Percentiles rank a stretch among this genome's conserved stretches.
phyloP scores from a whole-genome alignment of 2,888 invertebrate genomes.

The Ischnura elegans region DNA sequence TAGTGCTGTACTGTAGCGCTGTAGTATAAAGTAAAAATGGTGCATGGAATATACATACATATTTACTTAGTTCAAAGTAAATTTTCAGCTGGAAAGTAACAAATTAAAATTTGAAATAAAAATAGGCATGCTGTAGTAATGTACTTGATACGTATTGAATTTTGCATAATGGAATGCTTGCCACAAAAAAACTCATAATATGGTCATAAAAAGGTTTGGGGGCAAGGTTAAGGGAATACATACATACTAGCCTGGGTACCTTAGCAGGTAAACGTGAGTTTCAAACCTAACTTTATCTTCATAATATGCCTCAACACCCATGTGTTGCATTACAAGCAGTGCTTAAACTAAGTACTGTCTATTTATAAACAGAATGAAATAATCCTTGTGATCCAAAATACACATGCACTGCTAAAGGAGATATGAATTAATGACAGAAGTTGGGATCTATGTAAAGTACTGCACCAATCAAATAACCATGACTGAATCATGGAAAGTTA shows the following conservation, averaged over 20 bases:
- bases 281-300: not conserved
- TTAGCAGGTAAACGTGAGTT: not conserved
- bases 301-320: not conserved
- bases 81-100: not conserved
- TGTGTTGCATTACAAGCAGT: conserved; percentile 7
- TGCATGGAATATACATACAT: no score
- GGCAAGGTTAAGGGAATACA: conserved; percentile 4
- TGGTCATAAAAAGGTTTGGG: not conserved
- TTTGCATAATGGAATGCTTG: conserved; percentile 34
- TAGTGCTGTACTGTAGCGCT: not conserved
- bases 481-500: not conserved
- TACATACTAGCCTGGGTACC: conserved; percentile 40
- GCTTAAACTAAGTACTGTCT: not conserved
- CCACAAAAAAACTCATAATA: not conserved
- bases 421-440: not conserved
- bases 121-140: not conserved
- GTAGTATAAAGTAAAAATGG: not conserved
- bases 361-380: not conserved
- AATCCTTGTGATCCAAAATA: not conserved
- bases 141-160: not conserved
- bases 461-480: not conserved
- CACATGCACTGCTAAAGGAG: not conserved
- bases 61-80: not conserved
- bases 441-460: not conserved
- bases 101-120: not conserved